Conservation (phyloP, 2,113 vertebrate genomes). For the Peromyscus maniculatus region DNA sequence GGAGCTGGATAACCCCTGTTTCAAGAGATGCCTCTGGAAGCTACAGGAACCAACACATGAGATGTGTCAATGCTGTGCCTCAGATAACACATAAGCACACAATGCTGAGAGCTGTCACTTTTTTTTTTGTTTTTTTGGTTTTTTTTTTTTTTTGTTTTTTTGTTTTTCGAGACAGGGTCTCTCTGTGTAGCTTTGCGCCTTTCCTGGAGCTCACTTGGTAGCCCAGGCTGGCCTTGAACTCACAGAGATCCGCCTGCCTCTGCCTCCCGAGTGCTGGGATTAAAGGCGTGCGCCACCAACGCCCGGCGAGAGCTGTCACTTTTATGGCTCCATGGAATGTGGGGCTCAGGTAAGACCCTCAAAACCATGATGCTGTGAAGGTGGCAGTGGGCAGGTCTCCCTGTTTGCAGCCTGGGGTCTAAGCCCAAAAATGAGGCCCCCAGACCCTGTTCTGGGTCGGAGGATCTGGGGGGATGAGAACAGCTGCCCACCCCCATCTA, state of each 20-base stretch:
- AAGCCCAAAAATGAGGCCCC: not conserved
- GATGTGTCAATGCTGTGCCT: fast-evolving
- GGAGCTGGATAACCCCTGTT: not conserved
- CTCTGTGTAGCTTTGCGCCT: too few species aligned
- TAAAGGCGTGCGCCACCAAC: too few species aligned
- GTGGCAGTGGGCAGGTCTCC: not conserved
- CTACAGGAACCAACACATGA: fast-evolving
- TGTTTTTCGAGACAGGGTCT: too few species aligned
- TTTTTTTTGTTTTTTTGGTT: too few species aligned
- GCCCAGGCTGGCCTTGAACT: too few species aligned
- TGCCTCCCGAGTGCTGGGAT: too few species aligned
- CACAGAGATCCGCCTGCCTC: too few species aligned
- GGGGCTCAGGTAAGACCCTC: not conserved
- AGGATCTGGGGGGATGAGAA: not conserved
- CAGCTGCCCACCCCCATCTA: not conserved
- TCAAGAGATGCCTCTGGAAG: not conserved
- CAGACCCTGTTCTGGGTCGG: fast-evolving
- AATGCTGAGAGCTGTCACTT: not conserved
- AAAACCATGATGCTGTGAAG: not conserved
- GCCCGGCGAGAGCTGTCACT: not conserved
- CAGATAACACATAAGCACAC: fast-evolving
- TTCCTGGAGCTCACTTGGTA: too few species aligned
- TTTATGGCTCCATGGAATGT: not conserved
- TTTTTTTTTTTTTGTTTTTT: too few species aligned
- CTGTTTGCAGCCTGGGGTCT: not conserved